A percentile compares a stretch with the other conserved stretches of the same genome.
Conservation (phyloP, 2,113 vertebrate genomes). For the Loxodonta africana region DNA sequence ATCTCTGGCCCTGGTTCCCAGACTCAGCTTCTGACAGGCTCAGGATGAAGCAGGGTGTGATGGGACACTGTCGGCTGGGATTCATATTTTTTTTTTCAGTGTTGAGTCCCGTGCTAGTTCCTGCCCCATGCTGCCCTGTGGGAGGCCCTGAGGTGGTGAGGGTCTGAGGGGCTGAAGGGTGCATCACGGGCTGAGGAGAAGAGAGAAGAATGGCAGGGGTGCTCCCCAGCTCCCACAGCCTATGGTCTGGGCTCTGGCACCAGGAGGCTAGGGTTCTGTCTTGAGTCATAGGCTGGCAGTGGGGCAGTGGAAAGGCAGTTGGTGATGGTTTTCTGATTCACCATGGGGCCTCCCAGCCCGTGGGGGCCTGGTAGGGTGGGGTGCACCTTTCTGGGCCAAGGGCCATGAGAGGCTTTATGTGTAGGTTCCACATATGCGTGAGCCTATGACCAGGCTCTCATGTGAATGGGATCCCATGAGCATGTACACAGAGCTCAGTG, state of each 20-base stretch:
- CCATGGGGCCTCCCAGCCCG: slow-evolving; percentile 52
- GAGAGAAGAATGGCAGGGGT: background rate
- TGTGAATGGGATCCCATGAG: background rate
- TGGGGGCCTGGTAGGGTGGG: background rate
- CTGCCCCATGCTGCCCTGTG: background rate
- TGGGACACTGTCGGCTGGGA: background rate
- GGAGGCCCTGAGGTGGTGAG: background rate
- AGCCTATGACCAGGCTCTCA: background rate
- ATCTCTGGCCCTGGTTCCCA: background rate
- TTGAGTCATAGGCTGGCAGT: slow-evolving; percentile 69
- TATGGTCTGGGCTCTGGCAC: slow-evolving; percentile 7
- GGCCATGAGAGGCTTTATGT: background rate
- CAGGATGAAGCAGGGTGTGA: background rate
- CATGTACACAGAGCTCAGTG: slow-evolving; percentile 21
- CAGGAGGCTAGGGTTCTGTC: slow-evolving; percentile 15
- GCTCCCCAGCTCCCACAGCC: background rate
- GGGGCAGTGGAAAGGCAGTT: slow-evolving; percentile 13
- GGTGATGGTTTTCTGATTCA: slow-evolving; percentile 76
- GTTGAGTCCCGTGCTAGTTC: background rate
- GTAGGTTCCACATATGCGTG: background rate
- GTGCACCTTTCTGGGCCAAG: background rate
- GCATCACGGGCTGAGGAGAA: background rate
- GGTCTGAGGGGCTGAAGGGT: background rate
- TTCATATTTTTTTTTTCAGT: background rate
- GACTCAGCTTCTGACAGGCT: background rate